Conservation (phyloP, 23 tunicate species). For the Botrylloides violaceus region DNA sequence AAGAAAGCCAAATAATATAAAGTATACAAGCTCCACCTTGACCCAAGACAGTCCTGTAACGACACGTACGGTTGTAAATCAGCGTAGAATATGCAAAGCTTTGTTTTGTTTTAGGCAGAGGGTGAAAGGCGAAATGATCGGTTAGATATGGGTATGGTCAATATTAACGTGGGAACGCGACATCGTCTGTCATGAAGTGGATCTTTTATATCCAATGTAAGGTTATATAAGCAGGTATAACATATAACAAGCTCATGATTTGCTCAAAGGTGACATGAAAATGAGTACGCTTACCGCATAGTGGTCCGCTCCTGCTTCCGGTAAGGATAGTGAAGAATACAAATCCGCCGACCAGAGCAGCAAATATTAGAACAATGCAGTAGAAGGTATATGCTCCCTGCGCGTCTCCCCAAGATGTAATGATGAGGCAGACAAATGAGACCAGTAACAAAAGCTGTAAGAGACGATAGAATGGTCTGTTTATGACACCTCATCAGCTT, state of each 20-base stretch:
- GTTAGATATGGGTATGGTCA: no score
- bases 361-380: constrained; percentile 68
- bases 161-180: no score
- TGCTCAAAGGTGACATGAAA: not conserved
- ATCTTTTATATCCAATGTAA: no score
- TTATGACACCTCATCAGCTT: no score
- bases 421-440: constrained; percentile 48
- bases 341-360: constrained; percentile 55
- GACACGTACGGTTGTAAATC: constrained; percentile 10
- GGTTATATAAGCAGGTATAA: no score
- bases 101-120: no score
- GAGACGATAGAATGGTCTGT: not conserved
- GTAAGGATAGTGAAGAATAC: constrained; percentile 53
- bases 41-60: constrained; percentile 80
- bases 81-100: no score
- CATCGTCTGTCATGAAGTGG: no score
- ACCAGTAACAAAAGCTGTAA: constrained; percentile 55
- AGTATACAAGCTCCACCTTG: constrained; percentile 67
- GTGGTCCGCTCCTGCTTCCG: constrained; percentile 29
- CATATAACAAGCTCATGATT: no score
- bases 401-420: constrained; percentile 45
- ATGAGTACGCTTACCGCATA: constrained; percentile 46
- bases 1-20: constrained; percentile 47
- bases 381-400: constrained; percentile 73
- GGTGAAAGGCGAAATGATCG: no score